Percentiles rank a stretch among this genome's conserved stretches.
phyloP scores from a whole-genome alignment of 2,888 invertebrate genomes.

The Tiliacea citrago region DNA sequence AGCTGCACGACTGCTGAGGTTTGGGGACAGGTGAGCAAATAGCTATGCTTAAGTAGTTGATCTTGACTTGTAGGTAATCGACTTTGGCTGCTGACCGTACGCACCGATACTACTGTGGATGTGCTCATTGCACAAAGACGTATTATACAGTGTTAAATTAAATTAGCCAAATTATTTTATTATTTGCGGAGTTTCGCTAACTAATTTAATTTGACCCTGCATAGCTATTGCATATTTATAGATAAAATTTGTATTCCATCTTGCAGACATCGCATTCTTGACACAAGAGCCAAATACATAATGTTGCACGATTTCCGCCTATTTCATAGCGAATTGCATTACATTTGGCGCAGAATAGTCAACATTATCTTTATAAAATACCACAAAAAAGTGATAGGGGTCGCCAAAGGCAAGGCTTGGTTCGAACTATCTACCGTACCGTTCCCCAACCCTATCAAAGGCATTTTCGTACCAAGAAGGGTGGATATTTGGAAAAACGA shows the following conservation, averaged over 20 bases:
- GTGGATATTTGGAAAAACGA: conserved; percentile 93
- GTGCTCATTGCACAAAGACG: neutral
- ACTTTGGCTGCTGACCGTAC: conserved; percentile 6
- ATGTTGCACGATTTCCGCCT: conserved; percentile 93
- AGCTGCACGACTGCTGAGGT: conserved; percentile 92
- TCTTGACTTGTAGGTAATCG: neutral
- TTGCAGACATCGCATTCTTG: conserved; percentile 92
- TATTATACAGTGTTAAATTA: neutral
- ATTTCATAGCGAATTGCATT: conserved; percentile 92
- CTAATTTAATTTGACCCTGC: too few relatives aligned
- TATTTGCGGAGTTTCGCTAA: too few relatives aligned
- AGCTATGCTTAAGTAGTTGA: neutral
- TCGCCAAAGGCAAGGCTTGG: conserved; percentile 87
- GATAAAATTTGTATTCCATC: neutral
- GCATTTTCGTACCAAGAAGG: conserved; percentile 91
- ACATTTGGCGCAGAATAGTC: conserved; percentile 94
- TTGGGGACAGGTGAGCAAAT: conserved; percentile 91
- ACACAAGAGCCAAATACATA: conserved; percentile 93
- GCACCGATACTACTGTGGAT: too few relatives aligned
- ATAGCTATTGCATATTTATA: neutral
- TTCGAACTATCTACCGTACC: conserved; percentile 94
- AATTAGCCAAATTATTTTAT: too few relatives aligned
- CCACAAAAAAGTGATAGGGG: conserved; percentile 80
- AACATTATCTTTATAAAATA: conserved; percentile 93
- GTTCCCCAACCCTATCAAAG: conserved; percentile 91